phyloP scores from a whole-genome alignment of 2,797 vertebrate genomes.

The Argentina silus region DNA sequence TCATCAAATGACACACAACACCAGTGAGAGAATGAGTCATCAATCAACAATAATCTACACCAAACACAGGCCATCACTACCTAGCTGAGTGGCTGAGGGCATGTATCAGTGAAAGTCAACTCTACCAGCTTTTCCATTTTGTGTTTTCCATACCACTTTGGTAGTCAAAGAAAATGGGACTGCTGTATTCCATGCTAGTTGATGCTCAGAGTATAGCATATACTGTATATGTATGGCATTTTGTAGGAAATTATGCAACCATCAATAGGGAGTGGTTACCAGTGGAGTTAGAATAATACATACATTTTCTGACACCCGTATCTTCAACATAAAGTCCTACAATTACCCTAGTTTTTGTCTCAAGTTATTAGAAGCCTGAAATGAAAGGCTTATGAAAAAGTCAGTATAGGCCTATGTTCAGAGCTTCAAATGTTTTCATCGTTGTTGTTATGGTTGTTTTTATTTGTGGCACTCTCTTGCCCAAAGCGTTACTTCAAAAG shows the following conservation, averaged over 20 bases:
- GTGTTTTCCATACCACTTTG: no score
- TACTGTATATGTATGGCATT: not conserved
- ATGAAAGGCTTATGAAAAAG: not conserved
- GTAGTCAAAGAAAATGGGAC: no score
- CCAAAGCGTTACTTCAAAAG: not conserved
- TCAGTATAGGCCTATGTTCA: not conserved
- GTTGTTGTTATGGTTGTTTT: not conserved
- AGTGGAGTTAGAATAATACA: no score
- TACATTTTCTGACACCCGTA: not conserved
- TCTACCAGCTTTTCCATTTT: not conserved
- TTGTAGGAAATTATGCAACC: not conserved
- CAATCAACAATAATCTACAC: no score
- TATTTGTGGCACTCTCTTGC: not conserved
- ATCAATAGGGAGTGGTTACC: not conserved
- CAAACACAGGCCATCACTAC: no score
- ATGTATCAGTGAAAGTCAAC: no score
- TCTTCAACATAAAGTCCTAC: not conserved
- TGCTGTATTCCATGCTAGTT: no score
- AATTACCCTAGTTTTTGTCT: not conserved
- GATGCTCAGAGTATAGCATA: no score
- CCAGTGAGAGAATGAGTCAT: no score
- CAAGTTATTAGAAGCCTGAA: not conserved
- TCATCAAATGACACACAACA: not conserved
- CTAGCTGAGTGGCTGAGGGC: no score
- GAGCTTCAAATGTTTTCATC: not conserved